phyloP scores from a whole-genome alignment of 2,113 vertebrate species.

The Helogale parvula region DNA sequence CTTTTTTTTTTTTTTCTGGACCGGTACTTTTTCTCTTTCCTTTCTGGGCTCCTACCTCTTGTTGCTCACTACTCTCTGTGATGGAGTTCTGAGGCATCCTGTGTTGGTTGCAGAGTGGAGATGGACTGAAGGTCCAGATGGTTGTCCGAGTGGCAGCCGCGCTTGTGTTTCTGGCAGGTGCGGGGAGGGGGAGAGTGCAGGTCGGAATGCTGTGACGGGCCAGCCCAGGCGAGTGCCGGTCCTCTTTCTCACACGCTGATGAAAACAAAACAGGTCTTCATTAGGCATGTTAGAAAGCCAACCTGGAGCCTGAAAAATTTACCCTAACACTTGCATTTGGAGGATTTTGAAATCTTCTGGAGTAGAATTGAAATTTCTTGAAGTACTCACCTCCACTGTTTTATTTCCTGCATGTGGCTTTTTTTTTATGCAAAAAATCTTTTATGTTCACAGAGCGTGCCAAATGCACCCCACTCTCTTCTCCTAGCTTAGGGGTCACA shows the following conservation, averaged over 20 bases:
- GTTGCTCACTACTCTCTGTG: too few species aligned
- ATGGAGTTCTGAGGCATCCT: background rate
- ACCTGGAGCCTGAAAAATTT: background rate
- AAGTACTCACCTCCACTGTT: background rate
- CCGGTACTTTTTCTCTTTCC: background rate
- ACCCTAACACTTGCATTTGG: background rate
- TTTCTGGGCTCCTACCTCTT: background rate
- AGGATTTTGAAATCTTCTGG: background rate
- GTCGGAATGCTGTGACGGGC: background rate
- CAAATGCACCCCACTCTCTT: background rate
- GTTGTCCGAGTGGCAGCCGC: rapidly evolving
- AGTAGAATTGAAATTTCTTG: background rate
- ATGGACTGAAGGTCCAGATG: rapidly evolving
- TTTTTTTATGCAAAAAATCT: background rate
- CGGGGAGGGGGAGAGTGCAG: rapidly evolving
- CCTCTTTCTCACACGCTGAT: background rate
- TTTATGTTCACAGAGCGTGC: background rate
- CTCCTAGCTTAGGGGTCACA: background rate
- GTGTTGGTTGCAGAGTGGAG: background rate
- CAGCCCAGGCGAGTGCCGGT: background rate
- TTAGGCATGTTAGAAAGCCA: background rate
- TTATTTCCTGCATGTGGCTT: background rate
- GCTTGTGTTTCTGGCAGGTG: rapidly evolving
- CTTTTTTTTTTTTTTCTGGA: background rate
- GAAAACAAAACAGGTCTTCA: background rate